A percentile compares a stretch with the other conserved stretches of the same genome.
phyloP scores from a whole-genome alignment of 2,888 invertebrate species.

The Polydrusus cervinus region DNA sequence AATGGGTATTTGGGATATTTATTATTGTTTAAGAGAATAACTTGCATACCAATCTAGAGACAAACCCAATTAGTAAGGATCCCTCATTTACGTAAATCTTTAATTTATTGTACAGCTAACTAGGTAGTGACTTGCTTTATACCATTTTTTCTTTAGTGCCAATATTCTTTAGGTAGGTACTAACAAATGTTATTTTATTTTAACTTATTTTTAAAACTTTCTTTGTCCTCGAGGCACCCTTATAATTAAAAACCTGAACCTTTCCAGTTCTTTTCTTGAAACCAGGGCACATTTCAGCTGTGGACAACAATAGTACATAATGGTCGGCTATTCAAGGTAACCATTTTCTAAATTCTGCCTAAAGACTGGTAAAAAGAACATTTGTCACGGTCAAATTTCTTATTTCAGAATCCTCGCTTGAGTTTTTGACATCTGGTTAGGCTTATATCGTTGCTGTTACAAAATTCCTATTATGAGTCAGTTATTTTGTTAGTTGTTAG shows the following conservation, averaged over 20 bases:
- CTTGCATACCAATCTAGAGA: too few species aligned
- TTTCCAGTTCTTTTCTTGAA: conserved; percentile 16
- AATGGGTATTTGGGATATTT: too few species aligned
- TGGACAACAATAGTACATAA: conserved; percentile 47
- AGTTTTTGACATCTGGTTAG: conserved; percentile 30
- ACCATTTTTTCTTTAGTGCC: too few species aligned
- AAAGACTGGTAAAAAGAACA: conserved; percentile 32
- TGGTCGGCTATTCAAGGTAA: conserved; percentile 52
- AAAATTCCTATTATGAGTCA: neutral
- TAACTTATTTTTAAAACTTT: conserved; percentile 20
- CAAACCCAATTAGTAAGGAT: too few species aligned
- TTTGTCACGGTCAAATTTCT: conserved; percentile 45
- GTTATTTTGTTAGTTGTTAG: neutral
- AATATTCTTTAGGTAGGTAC: neutral
- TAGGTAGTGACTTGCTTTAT: neutral
- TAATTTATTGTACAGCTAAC: too few species aligned
- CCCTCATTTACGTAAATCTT: too few species aligned
- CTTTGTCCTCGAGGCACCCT: neutral
- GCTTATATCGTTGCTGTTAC: conserved; percentile 2
- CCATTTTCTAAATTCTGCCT: conserved; percentile 53
- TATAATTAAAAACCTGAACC: neutral
- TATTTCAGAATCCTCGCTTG: conserved; percentile 15
- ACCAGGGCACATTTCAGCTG: conserved; percentile 28
- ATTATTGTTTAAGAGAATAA: too few species aligned
- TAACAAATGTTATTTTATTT: too few species aligned